Percentiles rank a stretch among this genome's conserved stretches.
These are phyloP conservation scores for Eupeodes luniger DNA, from an alignment of 2,888 invertebrate species.

Conservation along the genomic window DNA sequence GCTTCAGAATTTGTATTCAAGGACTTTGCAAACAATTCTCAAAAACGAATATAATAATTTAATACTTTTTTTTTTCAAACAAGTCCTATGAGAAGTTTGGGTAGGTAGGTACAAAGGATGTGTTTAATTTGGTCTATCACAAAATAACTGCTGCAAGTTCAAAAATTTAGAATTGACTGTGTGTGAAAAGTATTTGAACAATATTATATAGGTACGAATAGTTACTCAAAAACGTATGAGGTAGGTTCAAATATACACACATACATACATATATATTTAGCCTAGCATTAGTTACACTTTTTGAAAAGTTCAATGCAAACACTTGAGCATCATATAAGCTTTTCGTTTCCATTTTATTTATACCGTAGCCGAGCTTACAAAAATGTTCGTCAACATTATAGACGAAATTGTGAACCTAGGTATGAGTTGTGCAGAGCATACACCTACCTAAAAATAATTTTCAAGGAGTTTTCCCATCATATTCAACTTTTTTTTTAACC, in stretches of 20 bases:
- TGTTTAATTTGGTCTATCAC: slow-evolving; percentile 20
- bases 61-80: not conserved
- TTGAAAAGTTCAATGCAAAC: slow-evolving; percentile 62
- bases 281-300: slow-evolving; percentile 52
- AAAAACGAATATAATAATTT: slow-evolving; percentile 16
- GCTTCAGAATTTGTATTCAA: slow-evolving; percentile 14
- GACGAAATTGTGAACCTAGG: not conserved
- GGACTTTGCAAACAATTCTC: slow-evolving; percentile 31
- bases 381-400: slow-evolving; percentile 26
- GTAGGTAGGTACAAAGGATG: not conserved
- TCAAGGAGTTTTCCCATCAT: not conserved
- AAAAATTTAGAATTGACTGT: not conserved
- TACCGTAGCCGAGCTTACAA: not conserved
- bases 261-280: too few species aligned
- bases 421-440: too few species aligned
- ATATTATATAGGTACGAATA: not conserved
- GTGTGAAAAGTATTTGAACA: not conserved
- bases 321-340: slow-evolving; percentile 41
- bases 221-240: not conserved
- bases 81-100: too few species aligned
- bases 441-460: not conserved
- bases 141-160: not conserved
- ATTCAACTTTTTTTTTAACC: not conserved
- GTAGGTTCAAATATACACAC: too few species aligned
- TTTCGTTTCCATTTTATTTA: slow-evolving; percentile 31